Conservation (phyloP, 2,888 invertebrate genomes). For the Agonum fuliginosum region DNA sequence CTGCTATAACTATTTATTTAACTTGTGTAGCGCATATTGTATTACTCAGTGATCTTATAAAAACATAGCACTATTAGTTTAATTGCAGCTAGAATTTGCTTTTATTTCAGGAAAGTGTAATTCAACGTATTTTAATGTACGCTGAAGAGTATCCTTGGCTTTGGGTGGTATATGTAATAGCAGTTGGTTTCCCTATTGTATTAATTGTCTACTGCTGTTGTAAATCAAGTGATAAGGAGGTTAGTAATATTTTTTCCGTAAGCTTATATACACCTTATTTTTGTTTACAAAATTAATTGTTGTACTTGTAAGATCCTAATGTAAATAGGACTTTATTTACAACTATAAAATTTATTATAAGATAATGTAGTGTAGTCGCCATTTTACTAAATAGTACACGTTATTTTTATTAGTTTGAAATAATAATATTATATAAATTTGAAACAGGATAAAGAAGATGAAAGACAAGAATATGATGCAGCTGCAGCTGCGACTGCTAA, state of each 20-base stretch:
- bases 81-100: conserved; percentile 17
- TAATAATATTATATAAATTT: no score
- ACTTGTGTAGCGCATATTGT: not conserved
- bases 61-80: not conserved
- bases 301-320: conserved; percentile 45
- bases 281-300: not conserved
- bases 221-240: conserved; percentile 70
- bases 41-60: not conserved
- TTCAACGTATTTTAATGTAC: conserved; percentile 84
- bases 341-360: no score
- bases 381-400: no score
- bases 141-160: conserved; percentile 93
- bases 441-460: conserved; percentile 72
- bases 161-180: conserved; percentile 89
- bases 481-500: conserved; percentile 75
- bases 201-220: conserved; percentile 89
- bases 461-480: conserved; percentile 65
- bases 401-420: no score
- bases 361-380: no score
- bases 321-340: no score
- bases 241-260: conserved; percentile 18
- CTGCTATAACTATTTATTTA: not conserved
- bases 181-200: conserved; percentile 86
- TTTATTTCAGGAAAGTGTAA: conserved; percentile 82
- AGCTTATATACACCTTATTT: not conserved